Base-by-base conservation (phyloP, 2,888 invertebrate species). In the Bembecia ichneumoniformis region DNA sequence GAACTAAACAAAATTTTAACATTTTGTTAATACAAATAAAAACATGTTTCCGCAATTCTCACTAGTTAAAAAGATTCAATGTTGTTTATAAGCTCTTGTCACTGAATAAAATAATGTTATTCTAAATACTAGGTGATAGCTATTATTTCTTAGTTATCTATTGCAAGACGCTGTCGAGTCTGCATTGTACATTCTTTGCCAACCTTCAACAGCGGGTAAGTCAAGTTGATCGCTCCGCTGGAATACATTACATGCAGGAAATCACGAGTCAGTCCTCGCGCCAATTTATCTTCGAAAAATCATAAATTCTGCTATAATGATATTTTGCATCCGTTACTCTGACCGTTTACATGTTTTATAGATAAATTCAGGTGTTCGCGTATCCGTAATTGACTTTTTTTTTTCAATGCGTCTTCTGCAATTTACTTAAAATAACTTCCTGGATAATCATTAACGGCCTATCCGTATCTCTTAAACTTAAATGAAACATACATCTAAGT, bases 241-340 rank as follows among this genome's bases (percentile, higher is more conserved):
- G 82, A 78, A 84, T 84, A 83, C 71, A 83, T 84, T 84, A 83
- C 67, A 76, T 71, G 71, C 80, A 83, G 84, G 86, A 86, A 84
- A 83, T 83, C 84, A 83, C 82, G 80, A 80, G 64, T 73, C 64
- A 66, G 70, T 70, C 76, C 72, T 75, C 68, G 70, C 71, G 72
- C 75, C 80, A 77, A 82, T 86, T 82, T 84, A 83, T 84, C 82
- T 78, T 82, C 73, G 66, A 77, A 83, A 28, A 82, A 80, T 82
- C 79, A 80, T 83, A 83, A 81, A 82, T 84, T 80, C 69, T 71
- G 66, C 68, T 69, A 66, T 78, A 82, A 82, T 78, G 77, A 82
- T 77, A 77, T 77, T 82, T 82, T 69, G 74, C 77, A 76, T 82
- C 77, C 78, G 77, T 65, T 59, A 63, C 68, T 64, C 63, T 64